These are phyloP conservation scores for Orchesellides sinensis DNA, from an alignment of 2,888 invertebrate genomes.

Conservation along the genomic window DNA sequence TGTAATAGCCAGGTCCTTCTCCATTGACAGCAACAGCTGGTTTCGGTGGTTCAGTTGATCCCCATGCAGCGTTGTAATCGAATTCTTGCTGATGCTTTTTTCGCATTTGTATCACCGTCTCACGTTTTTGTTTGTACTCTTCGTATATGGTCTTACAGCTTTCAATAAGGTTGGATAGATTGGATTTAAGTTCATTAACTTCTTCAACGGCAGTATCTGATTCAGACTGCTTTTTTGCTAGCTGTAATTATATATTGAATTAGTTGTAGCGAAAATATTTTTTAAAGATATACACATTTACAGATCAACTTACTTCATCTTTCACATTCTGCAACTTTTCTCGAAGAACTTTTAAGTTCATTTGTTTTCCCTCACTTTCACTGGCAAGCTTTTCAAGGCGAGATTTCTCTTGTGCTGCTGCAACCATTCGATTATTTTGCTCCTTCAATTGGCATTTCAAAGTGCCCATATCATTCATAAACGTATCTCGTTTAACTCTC, in stretches of 20 bases:
- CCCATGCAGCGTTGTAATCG: constrained; percentile 81
- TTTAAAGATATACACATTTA: no score
- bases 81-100: constrained; percentile 74
- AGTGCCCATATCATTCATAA: constrained; percentile 90
- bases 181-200: constrained; percentile 73
- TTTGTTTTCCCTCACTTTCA: constrained; percentile 78
- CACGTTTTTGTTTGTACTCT: constrained; percentile 75
- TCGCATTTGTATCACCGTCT: constrained; percentile 74
- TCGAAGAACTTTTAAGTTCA: constrained; percentile 84
- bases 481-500: constrained; percentile 92
- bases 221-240: constrained; percentile 80
- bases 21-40: constrained; percentile 76
- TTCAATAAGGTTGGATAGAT: constrained; percentile 74
- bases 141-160: constrained; percentile 75
- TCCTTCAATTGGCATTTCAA: constrained; percentile 90
- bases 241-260: constrained; percentile 9
- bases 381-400: constrained; percentile 74
- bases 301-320: constrained; percentile 79
- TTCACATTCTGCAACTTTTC: constrained; percentile 86
- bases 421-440: constrained; percentile 87
- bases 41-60: constrained; percentile 78
- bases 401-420: constrained; percentile 88
- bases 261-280: no score
- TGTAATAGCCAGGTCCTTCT: constrained; percentile 80
- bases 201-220: constrained; percentile 74